Base-by-base conservation (phyloP, 1,140 invertebrate species). In the Brachionus sp. region DNA sequence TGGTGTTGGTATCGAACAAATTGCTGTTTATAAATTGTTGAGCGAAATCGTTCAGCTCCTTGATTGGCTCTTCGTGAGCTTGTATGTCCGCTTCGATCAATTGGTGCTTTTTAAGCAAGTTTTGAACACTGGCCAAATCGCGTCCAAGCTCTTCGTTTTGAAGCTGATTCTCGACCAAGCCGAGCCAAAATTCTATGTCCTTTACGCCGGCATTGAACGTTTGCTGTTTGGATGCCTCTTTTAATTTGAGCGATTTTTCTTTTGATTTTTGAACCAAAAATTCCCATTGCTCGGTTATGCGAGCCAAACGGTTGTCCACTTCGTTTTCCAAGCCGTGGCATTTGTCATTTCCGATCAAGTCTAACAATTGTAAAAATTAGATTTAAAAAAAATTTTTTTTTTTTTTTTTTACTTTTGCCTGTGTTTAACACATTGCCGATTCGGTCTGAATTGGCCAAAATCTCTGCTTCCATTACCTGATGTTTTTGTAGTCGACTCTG, bases 191-290 rank as follows among this genome's bases (percentile, higher is more conserved):
- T 90, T 99, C 98, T 84, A 99, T 92, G 91, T 99, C 98, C 89
- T 99, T 99, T 39, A 99, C 96, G 39, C 96, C 97, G 84, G 98
- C 98, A 89, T 99, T 98, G 90, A 98, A 99, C 0, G 95, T 97
- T 75, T 97, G 92, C 88, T 99, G 97, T 87, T 98, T 96, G 88
- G 98, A 98, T 4, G 98, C 98, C 89, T 99, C 97, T 88, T 99
- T 98, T 84, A 99, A 90, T 89, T 98, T 97, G 86, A 97, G 91
- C 13, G 94, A 96, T 89, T 99, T 99, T 88, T 99, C 97, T 0
- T 94, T 95, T 0, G 96, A 97, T 90, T 98, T 98, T 86, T 96
- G 94, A 0, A 97, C 98, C 2, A 99, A 91, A 88, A 94, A 95
- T 88, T 98, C 96, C 97, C 97, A 99, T 87, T 99, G 97, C 86